Evolutionary conservation across 23 tunicate species (phyloP), one percentile per base, ranked within the genome.

Genomic region (Oikopleura dioica): DNA sequence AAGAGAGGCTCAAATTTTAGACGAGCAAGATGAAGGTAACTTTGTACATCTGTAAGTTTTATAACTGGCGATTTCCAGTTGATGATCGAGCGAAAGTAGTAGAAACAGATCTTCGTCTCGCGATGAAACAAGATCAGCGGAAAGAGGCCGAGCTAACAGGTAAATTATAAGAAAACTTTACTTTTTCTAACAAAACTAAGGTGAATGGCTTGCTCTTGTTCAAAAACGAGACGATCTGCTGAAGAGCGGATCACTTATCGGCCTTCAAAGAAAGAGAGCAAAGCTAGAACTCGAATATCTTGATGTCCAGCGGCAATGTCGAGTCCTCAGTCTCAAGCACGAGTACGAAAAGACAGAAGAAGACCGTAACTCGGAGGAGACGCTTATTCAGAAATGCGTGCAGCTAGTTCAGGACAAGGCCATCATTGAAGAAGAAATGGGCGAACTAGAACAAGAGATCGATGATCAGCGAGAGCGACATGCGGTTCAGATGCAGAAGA

Each of bases 191-290:
- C 9, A 44, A 44, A 44, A 44, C 9, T 63, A 2, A 63, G 72
- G 72, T 63, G 72, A 63, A 63, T 63, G 72, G 72, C 26, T 63
- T 12, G 72, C 72, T 21, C 33, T 63, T 12, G 72, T 63, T 63
- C 72, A 63, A 63, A 63, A 63, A 63, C 72, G 72, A 5, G 72
- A 63, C 72, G 26, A 63, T 28, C 72, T 16, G 5, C 30, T 63
- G 4, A 63, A 63, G 33, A 31, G 26, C 16, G 29, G 32, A 12
- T 23, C 16, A 63, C 16, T 63, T 23, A 16, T 63, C 2, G 16
- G 30, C 16, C 16, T 12, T 2, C 72, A 63, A 31, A 63, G 26
- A 63, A 63, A 28, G 33, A 23, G 72, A 2, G 72, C 72, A 24
- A 63, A 63, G 26, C 33, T 63, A 21, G 72, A 63, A 28, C 33